Percentiles rank a stretch among this genome's conserved stretches.
Evolutionary conservation across 2,888 invertebrate species (phyloP).

Genomic region (Drosophila mercatorum): DNA sequence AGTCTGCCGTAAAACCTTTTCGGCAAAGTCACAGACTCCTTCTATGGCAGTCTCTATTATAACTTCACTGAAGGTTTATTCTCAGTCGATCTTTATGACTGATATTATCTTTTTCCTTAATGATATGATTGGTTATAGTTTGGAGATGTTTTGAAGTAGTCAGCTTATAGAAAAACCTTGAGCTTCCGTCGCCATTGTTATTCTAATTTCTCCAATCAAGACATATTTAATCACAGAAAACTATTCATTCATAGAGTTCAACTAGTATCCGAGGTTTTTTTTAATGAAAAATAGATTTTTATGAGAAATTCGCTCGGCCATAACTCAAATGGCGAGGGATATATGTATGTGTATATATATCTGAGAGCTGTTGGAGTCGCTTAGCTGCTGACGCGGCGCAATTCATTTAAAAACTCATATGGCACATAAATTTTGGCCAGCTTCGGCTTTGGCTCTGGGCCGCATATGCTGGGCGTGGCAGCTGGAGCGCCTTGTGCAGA

Average conservation of each 20-base stretch:
- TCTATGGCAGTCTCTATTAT: no score
- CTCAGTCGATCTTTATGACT: no score
- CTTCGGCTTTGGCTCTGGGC: constrained; percentile 22
- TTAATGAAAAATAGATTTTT: constrained; percentile 8
- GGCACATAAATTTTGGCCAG: constrained; percentile 62
- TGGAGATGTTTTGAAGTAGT: no score
- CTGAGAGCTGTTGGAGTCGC: constrained; percentile 37
- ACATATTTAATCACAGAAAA: neutral
- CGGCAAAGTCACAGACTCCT: no score
- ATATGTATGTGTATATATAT: neutral
- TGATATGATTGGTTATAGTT: no score
- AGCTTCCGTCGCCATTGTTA: no score
- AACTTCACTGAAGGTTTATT: no score
- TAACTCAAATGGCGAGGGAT: constrained; percentile 49
- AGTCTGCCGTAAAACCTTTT: no score
- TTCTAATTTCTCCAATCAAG: neutral
- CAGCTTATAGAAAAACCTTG: no score
- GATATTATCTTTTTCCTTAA: no score
- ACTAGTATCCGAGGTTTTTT: neutral
- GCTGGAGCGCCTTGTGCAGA: constrained; percentile 50
- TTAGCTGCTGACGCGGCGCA: constrained; percentile 70
- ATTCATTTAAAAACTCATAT: constrained; percentile 59
- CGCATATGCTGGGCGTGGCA: constrained; percentile 54
- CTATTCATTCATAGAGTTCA: neutral
- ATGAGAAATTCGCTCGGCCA: constrained; percentile 55